Evolutionary conservation across 2,888 invertebrate genomes (phyloP), one percentile per base, ranked within the genome.

Genomic region (Liposcelis brunnea): DNA sequence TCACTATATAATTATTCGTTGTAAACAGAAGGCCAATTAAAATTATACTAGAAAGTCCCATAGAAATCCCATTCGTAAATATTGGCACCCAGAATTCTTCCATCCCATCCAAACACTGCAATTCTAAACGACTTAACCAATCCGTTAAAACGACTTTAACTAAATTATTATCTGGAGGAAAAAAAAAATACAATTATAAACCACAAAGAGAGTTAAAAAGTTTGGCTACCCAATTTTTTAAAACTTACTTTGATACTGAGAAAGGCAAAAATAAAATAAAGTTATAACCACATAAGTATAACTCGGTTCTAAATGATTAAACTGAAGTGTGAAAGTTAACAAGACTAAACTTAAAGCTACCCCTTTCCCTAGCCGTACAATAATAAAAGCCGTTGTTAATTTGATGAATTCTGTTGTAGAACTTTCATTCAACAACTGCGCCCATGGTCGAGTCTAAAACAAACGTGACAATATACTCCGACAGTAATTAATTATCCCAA

Each of bases 251-350:
- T 47, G 49, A 31, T 49, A 51, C 37, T 54, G 53, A 6, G 54
- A 50, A n/a, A 55, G 36, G 10, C 51, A 19, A 44, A 54, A 55
- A 47, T 53, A 55, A 2, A 50, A 10, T 15, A 49, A 45, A 2
- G 55, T 54, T 11, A 52, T 21, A 6, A 40, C 33, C 8, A 55
- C 49, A 37, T 49, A 55, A 6, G 47, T 31, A 5, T 51, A 34
- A 14, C 50, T 48, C 6, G 54, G 54, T 32, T 55, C 54, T 12
- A 54, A 45, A 43, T 54, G 49, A 40, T 52, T 49, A 44, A 54
- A 54, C 43, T 54, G 52, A 10, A 53, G 35, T 6, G 52, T 51
- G 44, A 54, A 49, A 14, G 52, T 53, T 6, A 54, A 48, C 18
- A 54, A 43, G 2, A 54, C 54, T 42, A 53, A 44, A 16, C 51